These are phyloP conservation scores for Leptinotarsa juncta DNA, from an alignment of 2,888 invertebrate species.

Conservation along the genomic window DNA sequence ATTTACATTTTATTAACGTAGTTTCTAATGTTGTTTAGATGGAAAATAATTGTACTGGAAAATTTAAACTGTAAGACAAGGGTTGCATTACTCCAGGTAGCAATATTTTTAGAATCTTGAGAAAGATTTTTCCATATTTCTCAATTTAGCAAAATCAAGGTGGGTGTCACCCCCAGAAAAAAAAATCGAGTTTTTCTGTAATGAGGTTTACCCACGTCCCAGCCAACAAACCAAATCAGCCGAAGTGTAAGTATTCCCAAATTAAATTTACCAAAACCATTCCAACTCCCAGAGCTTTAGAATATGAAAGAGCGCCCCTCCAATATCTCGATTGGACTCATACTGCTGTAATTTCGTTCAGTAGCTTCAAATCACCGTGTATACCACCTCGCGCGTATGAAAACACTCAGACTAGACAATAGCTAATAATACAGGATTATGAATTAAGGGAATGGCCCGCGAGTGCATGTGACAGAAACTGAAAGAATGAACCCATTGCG, in stretches of 20 bases:
- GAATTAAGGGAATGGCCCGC: constrained; percentile 13
- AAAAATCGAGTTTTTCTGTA: too few relatives aligned
- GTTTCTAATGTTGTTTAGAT: too few relatives aligned
- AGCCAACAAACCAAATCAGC: neutral
- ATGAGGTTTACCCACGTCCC: neutral
- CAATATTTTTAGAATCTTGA: too few relatives aligned
- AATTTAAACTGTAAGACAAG: too few relatives aligned
- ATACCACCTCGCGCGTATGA: neutral
- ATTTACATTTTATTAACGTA: too few relatives aligned
- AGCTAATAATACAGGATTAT: constrained; percentile 18
- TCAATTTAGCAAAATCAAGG: too few relatives aligned
- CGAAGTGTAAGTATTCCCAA: neutral
- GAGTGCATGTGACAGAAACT: constrained; percentile 15
- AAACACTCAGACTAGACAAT: constrained; percentile 14
- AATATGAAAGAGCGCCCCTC: neutral
- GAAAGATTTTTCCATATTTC: too few relatives aligned
- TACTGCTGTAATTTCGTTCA: constrained; percentile 1
- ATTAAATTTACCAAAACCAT: neutral
- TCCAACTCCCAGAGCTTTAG: neutral
- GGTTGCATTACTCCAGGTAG: too few relatives aligned
- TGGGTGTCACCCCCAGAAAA: too few relatives aligned
- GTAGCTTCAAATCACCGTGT: constrained; percentile 9
- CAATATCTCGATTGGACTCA: neutral
- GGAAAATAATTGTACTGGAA: too few relatives aligned
- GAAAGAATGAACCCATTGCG: neutral